Conservation (phyloP, 1,140 invertebrate genomes). For the Drosophila littoralis region DNA sequence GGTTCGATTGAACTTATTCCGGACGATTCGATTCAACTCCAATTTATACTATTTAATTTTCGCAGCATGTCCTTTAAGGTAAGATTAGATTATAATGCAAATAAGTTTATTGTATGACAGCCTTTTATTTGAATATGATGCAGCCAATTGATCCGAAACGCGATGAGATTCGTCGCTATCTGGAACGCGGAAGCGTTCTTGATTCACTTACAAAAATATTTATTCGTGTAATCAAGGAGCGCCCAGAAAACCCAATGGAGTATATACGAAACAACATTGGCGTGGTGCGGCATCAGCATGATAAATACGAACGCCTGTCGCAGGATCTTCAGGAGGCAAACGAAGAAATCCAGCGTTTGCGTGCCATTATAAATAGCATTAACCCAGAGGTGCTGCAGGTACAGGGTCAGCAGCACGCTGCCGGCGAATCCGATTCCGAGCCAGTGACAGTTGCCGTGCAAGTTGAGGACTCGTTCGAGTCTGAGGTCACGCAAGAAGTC, state of each 20-base stretch:
- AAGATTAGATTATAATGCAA: constrained; percentile 7
- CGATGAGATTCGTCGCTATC: constrained; percentile 96
- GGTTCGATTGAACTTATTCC: constrained; percentile 13
- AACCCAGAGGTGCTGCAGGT: constrained; percentile 64
- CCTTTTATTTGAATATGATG: constrained; percentile 1
- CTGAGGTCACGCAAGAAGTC: neutral
- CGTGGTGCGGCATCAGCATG: constrained; percentile 73
- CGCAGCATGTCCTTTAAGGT: constrained; percentile 79
- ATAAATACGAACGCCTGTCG: constrained; percentile 74
- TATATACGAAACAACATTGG: constrained; percentile 88
- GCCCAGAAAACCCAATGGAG: constrained; percentile 94
- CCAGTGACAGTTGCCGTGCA: constrained; percentile 2
- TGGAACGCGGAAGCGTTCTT: constrained; percentile 95
- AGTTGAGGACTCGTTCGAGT: neutral
- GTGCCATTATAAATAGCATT: constrained; percentile 67
- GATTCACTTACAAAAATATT: constrained; percentile 96
- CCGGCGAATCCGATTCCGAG: constrained; percentile 41
- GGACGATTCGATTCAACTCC: constrained; percentile 2
- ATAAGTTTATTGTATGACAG: constrained; percentile 1
- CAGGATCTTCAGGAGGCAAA: constrained; percentile 71
- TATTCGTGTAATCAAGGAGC: constrained; percentile 94
- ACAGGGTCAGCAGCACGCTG: constrained; percentile 11
- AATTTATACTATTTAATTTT: constrained; percentile 36
- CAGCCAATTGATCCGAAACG: constrained; percentile 93
- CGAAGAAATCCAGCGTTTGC: constrained; percentile 70